These are phyloP conservation scores for Alosa sapidissima DNA, from an alignment of 2,797 vertebrate genomes.

Conservation along the genomic window DNA sequence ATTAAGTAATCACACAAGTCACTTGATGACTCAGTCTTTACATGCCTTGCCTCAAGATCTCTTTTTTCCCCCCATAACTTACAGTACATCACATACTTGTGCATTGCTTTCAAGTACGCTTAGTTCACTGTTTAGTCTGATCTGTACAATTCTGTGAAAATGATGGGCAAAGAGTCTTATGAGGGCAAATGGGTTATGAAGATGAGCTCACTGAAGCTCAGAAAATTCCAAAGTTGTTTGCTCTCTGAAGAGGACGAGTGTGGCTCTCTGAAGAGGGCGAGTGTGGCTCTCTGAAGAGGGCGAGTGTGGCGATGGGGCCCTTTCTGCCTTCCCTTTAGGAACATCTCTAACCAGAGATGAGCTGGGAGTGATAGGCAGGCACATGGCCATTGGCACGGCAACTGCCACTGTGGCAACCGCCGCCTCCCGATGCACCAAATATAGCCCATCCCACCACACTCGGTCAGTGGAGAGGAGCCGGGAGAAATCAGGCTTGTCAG, in stretches of 20 bases:
- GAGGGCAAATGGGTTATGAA: background rate
- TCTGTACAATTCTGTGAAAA: background rate
- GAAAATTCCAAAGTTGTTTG: background rate
- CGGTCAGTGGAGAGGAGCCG: slow-evolving; percentile 26
- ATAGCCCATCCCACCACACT: slow-evolving; percentile 51
- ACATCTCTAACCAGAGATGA: slow-evolving; percentile 29
- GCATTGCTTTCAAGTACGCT: background rate
- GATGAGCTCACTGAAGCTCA: background rate
- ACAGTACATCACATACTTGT: background rate
- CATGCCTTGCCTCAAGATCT: background rate
- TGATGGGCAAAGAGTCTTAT: background rate
- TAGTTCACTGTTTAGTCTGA: background rate
- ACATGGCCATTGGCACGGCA: slow-evolving; percentile 37
- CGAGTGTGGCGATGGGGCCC: background rate
- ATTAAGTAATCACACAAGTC: slow-evolving; percentile 3
- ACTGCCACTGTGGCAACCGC: slow-evolving; percentile 62
- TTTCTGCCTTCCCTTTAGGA: background rate
- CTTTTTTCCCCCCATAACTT: no score
- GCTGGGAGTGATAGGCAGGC: slow-evolving; percentile 56
- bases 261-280: background rate
- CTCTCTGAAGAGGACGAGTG: background rate
- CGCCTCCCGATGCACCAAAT: slow-evolving; percentile 38
- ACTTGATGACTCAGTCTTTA: background rate
- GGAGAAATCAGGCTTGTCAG: background rate
- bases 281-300: background rate